These are phyloP conservation scores for Eupithecia centaureata DNA, from an alignment of 2,888 invertebrate species.

Conservation along the genomic window DNA sequence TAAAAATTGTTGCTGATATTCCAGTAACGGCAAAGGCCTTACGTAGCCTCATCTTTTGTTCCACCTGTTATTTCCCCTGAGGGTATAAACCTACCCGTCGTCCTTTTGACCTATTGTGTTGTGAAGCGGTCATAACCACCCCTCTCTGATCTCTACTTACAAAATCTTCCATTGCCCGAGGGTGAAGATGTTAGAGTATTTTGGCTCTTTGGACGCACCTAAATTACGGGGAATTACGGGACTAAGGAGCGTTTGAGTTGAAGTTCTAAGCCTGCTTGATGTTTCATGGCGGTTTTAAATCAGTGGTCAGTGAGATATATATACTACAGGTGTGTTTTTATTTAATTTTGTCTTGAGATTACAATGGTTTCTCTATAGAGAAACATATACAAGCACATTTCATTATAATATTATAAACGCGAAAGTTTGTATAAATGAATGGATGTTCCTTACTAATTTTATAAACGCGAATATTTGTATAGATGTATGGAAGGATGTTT, in stretches of 20 bases:
- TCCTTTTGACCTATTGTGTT: constrained; percentile 45
- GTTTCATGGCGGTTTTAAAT: neutral
- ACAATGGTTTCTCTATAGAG: neutral
- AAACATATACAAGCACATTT: too few relatives aligned
- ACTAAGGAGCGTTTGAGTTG: constrained; percentile 21
- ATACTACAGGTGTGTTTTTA: neutral
- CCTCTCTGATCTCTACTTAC: constrained; percentile 36
- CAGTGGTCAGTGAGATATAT: neutral
- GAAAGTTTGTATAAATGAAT: too few relatives aligned
- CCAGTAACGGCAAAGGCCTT: neutral
- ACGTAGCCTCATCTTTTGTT: constrained; percentile 25
- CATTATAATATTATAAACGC: too few relatives aligned
- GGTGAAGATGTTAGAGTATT: constrained; percentile 36
- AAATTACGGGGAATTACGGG: constrained; percentile 34
- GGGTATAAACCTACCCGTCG: constrained; percentile 46
- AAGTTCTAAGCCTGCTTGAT: constrained; percentile 23
- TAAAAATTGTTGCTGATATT: too few relatives aligned
- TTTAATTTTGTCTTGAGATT: neutral
- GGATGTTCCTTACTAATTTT: too few relatives aligned
- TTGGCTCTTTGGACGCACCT: constrained; percentile 31
- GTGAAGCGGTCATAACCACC: constrained; percentile 40
- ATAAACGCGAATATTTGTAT: too few relatives aligned
- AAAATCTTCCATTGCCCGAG: constrained; percentile 35
- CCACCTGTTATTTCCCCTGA: constrained; percentile 50
- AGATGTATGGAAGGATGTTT: too few relatives aligned